These are phyloP conservation scores for Chrysocyon brachyurus DNA, from an alignment of 2,797 vertebrate species.

Conservation along the genomic window DNA sequence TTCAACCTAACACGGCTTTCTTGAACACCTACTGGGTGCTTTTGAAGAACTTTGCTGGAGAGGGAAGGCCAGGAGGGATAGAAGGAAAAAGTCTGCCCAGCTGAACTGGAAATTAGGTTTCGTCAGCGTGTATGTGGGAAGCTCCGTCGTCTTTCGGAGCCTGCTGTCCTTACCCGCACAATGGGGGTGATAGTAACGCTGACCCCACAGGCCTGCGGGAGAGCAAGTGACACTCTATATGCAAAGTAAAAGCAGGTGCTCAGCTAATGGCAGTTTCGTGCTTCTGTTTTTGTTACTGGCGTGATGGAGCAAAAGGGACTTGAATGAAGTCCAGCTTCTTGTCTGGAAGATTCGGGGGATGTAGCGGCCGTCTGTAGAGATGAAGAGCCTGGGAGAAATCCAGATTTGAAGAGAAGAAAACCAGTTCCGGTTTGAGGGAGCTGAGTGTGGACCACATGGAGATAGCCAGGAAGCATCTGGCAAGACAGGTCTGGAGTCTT, in stretches of 20 bases:
- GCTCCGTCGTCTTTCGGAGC: neutral
- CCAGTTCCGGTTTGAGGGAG: neutral
- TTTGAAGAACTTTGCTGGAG: neutral
- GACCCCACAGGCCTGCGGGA: fast-evolving
- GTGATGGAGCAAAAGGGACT: neutral
- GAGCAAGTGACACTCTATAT: fast-evolving
- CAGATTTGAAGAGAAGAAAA: neutral
- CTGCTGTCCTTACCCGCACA: neutral
- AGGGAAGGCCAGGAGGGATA: fast-evolving
- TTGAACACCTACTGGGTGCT: neutral
- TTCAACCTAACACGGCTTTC: neutral
- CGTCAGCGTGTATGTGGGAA: neutral
- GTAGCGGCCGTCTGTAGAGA: neutral
- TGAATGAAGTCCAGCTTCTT: neutral
- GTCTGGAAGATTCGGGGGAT: fast-evolving
- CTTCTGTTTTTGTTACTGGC: neutral
- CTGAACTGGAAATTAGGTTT: neutral
- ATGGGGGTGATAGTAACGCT: fast-evolving
- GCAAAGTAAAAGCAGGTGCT: neutral
- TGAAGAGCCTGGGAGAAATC: neutral
- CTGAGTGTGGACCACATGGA: neutral
- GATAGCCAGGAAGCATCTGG: neutral
- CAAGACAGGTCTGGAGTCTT: neutral
- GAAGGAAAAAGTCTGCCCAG: neutral
- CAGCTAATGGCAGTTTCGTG: fast-evolving